phyloP scores from a whole-genome alignment of 1,140 invertebrate genomes.

The Elysia chlorotica region DNA sequence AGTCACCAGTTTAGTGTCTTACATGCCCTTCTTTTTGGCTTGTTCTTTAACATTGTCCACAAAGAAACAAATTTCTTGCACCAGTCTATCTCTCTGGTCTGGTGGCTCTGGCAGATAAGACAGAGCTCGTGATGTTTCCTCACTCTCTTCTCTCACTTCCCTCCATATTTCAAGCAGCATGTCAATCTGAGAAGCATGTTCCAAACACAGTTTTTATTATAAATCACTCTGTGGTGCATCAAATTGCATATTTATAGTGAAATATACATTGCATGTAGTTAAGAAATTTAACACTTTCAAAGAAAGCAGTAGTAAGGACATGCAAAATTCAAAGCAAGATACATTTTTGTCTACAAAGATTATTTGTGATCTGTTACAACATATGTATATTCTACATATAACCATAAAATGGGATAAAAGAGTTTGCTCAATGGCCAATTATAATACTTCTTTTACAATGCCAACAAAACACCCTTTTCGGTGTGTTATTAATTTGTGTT shows the following conservation, averaged over 20 bases:
- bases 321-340: no score
- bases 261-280: no score
- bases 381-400: no score
- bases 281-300: no score
- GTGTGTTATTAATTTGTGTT: neutral
- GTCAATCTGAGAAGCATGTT: conserved; percentile 26
- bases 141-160: conserved; percentile 30
- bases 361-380: no score
- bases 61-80: conserved; percentile 45
- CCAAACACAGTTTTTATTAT: neutral
- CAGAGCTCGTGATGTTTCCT: neutral
- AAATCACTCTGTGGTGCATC: neutral
- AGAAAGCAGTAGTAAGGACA: no score
- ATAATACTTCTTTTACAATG: no score
- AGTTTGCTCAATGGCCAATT: no score
- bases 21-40: conserved; percentile 37
- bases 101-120: conserved; percentile 40
- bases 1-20: no score
- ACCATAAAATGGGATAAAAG: no score
- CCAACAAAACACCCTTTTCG: neutral
- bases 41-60: conserved; percentile 38
- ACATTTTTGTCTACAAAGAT: no score
- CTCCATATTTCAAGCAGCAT: conserved; percentile 42
- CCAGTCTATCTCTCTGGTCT: conserved; percentile 35
- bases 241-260: neutral